These are phyloP conservation scores for Balanococcus diminutus DNA, from an alignment of 2,888 invertebrate species.

Conservation along the genomic window DNA sequence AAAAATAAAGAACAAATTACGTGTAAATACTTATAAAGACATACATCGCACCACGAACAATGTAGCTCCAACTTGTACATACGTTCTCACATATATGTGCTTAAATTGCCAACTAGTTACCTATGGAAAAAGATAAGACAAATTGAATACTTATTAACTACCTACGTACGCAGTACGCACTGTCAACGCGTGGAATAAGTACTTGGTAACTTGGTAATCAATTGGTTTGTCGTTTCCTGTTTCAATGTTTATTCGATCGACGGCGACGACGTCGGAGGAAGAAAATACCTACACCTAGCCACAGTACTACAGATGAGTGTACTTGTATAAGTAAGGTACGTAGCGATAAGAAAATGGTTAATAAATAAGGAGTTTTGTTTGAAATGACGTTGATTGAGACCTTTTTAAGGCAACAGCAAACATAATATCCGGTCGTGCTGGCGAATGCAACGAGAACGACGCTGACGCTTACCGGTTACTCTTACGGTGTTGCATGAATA, in stretches of 20 bases:
- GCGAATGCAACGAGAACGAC: background rate
- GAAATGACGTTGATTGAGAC: conserved; percentile 17
- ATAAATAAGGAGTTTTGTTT: conserved; percentile 6
- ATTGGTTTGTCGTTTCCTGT: conserved; percentile 1
- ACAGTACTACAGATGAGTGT: too few species aligned
- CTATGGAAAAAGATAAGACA: background rate
- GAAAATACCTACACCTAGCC: background rate
- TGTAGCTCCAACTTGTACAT: too few species aligned
- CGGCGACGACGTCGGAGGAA: too few species aligned
- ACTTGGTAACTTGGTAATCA: background rate
- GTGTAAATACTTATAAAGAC: too few species aligned
- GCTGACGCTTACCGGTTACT: background rate
- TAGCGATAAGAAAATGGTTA: conserved; percentile 5
- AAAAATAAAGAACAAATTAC: too few species aligned
- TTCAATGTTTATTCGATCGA: conserved; percentile 10
- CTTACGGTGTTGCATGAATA: background rate
- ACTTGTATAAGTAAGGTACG: too few species aligned
- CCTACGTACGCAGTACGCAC: background rate
- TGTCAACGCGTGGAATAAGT: background rate
- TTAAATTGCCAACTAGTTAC: too few species aligned
- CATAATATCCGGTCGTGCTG: conserved; percentile 11
- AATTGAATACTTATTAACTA: background rate
- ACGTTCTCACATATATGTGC: background rate
- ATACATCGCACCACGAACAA: too few species aligned
- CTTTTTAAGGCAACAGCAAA: conserved; percentile 26